phyloP scores from a whole-genome alignment of 2,113 vertebrate genomes.

The Strigops habroptila region DNA sequence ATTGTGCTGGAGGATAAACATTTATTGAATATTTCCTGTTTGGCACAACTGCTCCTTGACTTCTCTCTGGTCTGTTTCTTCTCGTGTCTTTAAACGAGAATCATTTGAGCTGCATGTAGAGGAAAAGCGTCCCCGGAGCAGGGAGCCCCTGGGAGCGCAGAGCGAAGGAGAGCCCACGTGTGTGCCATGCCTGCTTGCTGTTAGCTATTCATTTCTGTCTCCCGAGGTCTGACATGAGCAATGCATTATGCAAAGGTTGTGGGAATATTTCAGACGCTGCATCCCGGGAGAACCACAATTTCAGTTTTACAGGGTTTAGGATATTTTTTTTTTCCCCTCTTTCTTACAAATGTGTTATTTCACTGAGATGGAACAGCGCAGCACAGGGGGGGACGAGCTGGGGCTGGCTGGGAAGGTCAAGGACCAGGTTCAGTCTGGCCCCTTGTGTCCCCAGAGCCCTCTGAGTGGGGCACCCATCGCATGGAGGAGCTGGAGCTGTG shows the following conservation, averaged over 20 bases:
- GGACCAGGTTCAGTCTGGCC: neutral
- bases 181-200: conserved; percentile 67
- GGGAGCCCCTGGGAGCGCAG: neutral
- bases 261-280: conserved; percentile 62
- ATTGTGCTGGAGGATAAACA: conserved; percentile 33
- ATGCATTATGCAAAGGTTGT: conserved; percentile 68
- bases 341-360: conserved; percentile 33
- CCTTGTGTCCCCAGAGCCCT: neutral
- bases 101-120: conserved; percentile 20
- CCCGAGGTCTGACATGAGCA: conserved; percentile 61
- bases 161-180: conserved; percentile 38
- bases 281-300: conserved; percentile 58
- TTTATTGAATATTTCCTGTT: conserved; percentile 62
- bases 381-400: accelerated
- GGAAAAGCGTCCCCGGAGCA: neutral
- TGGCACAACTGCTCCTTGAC: neutral
- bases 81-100: neutral
- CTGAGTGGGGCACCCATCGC: accelerated
- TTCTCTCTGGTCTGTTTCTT: conserved; percentile 18
- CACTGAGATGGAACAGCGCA: neutral
- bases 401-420: neutral
- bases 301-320: conserved; percentile 46
- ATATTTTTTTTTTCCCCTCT: neutral
- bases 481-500: neutral
- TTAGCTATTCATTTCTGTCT: conserved; percentile 54